A percentile compares a stretch with the other conserved stretches of the same genome.
Evolutionary conservation across 2,888 invertebrate species (phyloP).

Genomic region (Autographa pulchrina): DNA sequence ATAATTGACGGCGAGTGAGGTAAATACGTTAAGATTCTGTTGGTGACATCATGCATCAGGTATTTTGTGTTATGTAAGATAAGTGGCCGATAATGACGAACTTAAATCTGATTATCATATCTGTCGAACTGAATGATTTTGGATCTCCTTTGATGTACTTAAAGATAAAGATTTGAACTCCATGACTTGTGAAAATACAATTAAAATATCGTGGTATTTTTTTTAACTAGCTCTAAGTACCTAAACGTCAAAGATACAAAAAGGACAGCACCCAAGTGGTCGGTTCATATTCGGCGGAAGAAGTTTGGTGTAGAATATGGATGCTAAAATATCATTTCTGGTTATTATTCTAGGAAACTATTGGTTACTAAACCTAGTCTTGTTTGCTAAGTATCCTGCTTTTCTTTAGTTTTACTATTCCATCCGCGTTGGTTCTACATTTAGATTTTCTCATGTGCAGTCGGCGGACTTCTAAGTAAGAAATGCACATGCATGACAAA

Average conservation of each 20-base stretch:
- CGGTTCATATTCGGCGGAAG: no score
- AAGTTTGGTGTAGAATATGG: no score
- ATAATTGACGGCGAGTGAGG: constrained; percentile 23
- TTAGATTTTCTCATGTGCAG: not conserved
- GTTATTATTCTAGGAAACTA: not conserved
- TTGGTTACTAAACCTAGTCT: not conserved
- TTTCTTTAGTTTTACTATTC: not conserved
- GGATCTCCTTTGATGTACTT: not conserved
- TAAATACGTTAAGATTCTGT: constrained; percentile 22
- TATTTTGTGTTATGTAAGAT: not conserved
- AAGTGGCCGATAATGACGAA: not conserved
- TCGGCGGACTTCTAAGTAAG: not conserved
- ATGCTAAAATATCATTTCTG: no score
- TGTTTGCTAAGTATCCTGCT: not conserved
- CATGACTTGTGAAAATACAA: no score
- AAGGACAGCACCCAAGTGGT: no score
- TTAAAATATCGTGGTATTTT: no score
- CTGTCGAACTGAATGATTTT: not conserved
- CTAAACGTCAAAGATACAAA: no score
- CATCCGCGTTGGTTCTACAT: not conserved
- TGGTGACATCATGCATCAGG: not conserved
- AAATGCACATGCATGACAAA: not conserved
- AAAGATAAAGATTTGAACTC: no score
- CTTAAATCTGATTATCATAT: not conserved
- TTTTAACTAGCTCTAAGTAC: no score